These are phyloP conservation scores for Sphyrna mokarran DNA, from an alignment of 2,113 vertebrate genomes.

Conservation along the genomic window DNA sequence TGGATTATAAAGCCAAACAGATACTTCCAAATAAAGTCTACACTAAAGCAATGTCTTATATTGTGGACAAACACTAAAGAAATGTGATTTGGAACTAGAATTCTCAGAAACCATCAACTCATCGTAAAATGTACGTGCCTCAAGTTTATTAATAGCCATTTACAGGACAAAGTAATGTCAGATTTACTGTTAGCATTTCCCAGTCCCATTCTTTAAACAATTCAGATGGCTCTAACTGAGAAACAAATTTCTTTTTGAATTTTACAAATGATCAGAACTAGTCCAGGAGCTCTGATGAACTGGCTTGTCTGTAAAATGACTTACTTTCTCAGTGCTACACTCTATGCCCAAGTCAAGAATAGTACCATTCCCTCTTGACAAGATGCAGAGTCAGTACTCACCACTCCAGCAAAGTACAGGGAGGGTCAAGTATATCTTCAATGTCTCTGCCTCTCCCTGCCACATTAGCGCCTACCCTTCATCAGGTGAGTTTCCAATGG, in stretches of 20 bases:
- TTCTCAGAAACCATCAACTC: background rate
- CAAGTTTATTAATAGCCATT: background rate
- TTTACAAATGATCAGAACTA: background rate
- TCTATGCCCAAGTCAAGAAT: background rate
- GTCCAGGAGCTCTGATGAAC: background rate
- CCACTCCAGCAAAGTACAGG: background rate
- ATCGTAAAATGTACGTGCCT: background rate
- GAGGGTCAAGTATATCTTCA: background rate
- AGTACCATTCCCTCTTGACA: background rate
- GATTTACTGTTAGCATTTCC: background rate
- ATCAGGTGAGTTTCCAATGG: background rate
- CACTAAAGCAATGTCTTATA: background rate
- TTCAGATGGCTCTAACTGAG: background rate
- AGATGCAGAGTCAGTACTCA: background rate
- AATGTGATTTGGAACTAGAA: background rate
- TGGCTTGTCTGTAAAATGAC: background rate
- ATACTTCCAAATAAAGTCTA: background rate
- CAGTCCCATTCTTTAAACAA: background rate
- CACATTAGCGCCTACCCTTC: background rate
- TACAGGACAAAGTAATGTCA: background rate
- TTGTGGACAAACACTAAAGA: background rate
- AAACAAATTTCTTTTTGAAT: background rate
- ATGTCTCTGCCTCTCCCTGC: background rate
- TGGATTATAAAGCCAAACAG: background rate
- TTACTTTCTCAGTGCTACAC: background rate